A percentile compares a stretch with the other conserved stretches of the same genome.
Evolutionary conservation across 2,113 vertebrate genomes (phyloP).

Genomic region (Leptocoma aspasia): DNA sequence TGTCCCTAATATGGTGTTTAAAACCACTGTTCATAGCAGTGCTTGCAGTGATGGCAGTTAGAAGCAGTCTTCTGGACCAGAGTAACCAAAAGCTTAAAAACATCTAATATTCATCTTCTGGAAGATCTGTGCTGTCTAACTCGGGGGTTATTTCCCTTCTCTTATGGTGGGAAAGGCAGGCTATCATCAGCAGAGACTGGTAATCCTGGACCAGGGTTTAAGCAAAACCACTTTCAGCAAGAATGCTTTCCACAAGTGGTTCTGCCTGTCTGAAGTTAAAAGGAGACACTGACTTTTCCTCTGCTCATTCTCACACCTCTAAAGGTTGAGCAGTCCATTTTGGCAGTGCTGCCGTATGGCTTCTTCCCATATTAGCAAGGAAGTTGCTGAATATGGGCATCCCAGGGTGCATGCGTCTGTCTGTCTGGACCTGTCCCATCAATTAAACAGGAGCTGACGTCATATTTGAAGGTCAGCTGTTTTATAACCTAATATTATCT

Average conservation of each 20-base stretch:
- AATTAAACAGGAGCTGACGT: conserved; percentile 4
- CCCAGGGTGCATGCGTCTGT: conserved; percentile 12
- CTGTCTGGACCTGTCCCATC: conserved; percentile 28
- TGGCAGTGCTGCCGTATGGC: neutral
- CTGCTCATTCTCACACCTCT: neutral
- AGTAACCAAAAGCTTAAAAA: neutral
- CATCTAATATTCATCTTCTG: neutral
- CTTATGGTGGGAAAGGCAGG: neutral
- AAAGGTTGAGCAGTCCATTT: neutral
- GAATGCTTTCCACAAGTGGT: neutral
- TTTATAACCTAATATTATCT: conserved; percentile 18
- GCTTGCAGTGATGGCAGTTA: neutral
- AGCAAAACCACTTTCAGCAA: neutral
- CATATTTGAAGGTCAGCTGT: conserved; percentile 47
- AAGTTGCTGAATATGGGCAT: neutral
- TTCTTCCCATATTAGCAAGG: neutral
- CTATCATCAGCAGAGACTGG: neutral
- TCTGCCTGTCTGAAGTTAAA: neutral
- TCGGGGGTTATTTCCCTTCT: neutral
- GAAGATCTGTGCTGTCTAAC: neutral
- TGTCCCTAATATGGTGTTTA: neutral
- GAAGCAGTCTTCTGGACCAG: neutral
- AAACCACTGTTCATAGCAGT: neutral
- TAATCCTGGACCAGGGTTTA: neutral
- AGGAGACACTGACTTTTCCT: neutral